Percentiles rank a stretch among this genome's conserved stretches.
Conservation (phyloP, 53 echinoderm and acorn worm species). For the Echinarachnius parma region DNA sequence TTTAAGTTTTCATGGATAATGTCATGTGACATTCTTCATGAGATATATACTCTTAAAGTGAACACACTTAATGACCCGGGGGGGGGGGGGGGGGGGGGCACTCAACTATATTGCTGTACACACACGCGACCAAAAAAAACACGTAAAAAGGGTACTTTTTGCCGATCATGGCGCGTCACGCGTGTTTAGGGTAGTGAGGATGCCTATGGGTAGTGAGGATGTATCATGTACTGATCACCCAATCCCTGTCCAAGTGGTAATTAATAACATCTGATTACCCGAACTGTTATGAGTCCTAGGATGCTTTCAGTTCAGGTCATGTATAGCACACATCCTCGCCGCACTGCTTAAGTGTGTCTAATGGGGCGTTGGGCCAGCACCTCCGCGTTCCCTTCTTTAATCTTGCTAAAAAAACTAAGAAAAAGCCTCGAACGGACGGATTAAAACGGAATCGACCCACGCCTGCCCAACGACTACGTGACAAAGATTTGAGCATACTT, state of each 20-base stretch:
- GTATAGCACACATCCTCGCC: constrained; percentile 31
- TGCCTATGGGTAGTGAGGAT: constrained; percentile 24
- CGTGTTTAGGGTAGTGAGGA: too few species aligned
- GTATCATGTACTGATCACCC: constrained; percentile 22
- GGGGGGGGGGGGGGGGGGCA: too few species aligned
- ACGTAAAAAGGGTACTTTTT: too few species aligned
- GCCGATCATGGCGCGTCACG: too few species aligned
- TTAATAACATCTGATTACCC: neutral
- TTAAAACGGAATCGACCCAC: constrained; percentile 29
- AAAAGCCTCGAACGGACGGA: constrained; percentile 23
- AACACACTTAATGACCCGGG: too few species aligned
- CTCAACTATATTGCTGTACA: too few species aligned
- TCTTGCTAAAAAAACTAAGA: constrained; percentile 23
- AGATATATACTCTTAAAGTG: too few species aligned
- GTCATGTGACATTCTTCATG: too few species aligned
- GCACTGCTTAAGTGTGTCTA: constrained; percentile 19
- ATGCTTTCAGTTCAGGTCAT: constrained; percentile 38
- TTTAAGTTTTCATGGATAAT: too few species aligned
- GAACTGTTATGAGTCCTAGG: constrained; percentile 34
- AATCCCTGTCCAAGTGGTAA: constrained; percentile 17
- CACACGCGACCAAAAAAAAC: too few species aligned
- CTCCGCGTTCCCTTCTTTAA: neutral
- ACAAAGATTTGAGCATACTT: constrained; percentile 13
- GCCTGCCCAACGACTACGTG: constrained; percentile 10
- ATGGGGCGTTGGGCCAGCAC: constrained; percentile 10